These are phyloP conservation scores for Mus musculus DNA, from an alignment of 2,113 vertebrate species.

Conservation along the genomic window GRCm39 chr17:10134001-10134500, in stretches of 20 bases:
- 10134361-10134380: not conserved
- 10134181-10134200: not conserved
- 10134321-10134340: not conserved
- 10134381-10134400: not conserved
- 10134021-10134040: not conserved
- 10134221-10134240: accelerated
- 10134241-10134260: not conserved
- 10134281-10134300: not conserved
- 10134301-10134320: not conserved
- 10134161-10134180: not conserved
- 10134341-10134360: not conserved
- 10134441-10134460: not conserved
- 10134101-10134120: not conserved
- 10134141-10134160: not conserved
- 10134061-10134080: too few relatives aligned
- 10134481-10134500: not conserved
- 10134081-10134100: not conserved
- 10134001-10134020: not conserved
- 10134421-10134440: not conserved
- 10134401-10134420: not conserved
- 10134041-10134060: accelerated
- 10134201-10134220: not conserved
- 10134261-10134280: not conserved
- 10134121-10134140: not conserved
- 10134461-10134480: not conserved